Percentiles rank a stretch among this genome's conserved stretches.
Conservation (phyloP, 2,888 invertebrate genomes). For the Deilephila porcellus region DNA sequence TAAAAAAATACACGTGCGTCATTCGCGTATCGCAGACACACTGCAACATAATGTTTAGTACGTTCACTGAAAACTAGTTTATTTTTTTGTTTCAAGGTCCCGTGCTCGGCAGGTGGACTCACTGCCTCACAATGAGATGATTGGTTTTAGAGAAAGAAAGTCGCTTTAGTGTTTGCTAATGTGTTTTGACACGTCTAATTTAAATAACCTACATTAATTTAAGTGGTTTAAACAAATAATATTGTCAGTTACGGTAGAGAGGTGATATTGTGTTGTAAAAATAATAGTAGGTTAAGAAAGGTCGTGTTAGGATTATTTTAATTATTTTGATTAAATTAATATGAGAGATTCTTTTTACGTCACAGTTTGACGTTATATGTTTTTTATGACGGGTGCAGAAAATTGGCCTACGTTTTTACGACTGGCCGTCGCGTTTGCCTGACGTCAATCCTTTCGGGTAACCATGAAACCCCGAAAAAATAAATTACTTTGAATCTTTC, state of each 20-base stretch:
- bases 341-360: too few species aligned
- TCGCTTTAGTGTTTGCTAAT: neutral
- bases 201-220: slow-evolving; percentile 5
- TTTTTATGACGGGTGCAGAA: too few species aligned
- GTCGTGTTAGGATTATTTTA: neutral
- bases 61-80: slow-evolving; percentile 57
- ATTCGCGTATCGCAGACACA: slow-evolving; percentile 2
- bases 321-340: too few species aligned
- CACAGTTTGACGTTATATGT: too few species aligned
- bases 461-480: too few species aligned
- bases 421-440: too few species aligned
- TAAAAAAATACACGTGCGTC: slow-evolving; percentile 20
- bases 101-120: slow-evolving; percentile 36
- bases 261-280: neutral
- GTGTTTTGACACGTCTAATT: slow-evolving; percentile 9
- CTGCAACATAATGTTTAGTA: slow-evolving; percentile 42
- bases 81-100: slow-evolving; percentile 56
- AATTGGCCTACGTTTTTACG: too few species aligned
- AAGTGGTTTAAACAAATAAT: neutral
- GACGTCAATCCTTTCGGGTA: too few species aligned
- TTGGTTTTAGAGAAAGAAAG: slow-evolving; percentile 27
- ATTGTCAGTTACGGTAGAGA: neutral
- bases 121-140: slow-evolving; percentile 33
- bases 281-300: neutral
- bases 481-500: too few species aligned